phyloP scores from a whole-genome alignment of 2,888 invertebrate species.

The Dinocampus coccinellae region DNA sequence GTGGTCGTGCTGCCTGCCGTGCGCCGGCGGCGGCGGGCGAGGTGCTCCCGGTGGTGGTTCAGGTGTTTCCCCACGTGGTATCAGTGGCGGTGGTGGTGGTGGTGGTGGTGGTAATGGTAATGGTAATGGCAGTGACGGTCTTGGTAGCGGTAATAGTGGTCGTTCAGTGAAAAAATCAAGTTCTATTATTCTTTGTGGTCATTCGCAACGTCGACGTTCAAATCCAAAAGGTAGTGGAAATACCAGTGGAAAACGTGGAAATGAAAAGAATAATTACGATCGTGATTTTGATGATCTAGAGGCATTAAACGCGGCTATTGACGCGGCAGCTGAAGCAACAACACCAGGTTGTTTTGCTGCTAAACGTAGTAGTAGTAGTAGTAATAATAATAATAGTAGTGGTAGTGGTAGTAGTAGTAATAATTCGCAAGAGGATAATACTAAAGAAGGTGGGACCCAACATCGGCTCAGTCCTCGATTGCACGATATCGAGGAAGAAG shows the following conservation, averaged over 20 bases:
- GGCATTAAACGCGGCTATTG: conserved; percentile 59
- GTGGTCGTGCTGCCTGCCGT: conserved; percentile 70
- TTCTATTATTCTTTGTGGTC: conserved; percentile 60
- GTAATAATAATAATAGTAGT: too few species aligned
- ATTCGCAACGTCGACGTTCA: conserved; percentile 58
- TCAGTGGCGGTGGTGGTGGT: conserved; percentile 28
- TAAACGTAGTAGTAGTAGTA: conserved; percentile 29
- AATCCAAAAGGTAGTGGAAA: conserved; percentile 68
- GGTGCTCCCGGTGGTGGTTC: conserved; percentile 62
- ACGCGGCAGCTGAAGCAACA: conserved; percentile 28
- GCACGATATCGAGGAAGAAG: conserved; percentile 88
- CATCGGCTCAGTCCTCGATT: conserved; percentile 79
- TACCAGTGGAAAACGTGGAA: conserved; percentile 68
- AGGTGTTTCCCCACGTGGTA: conserved; percentile 48
- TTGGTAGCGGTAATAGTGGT: conserved; percentile 11
- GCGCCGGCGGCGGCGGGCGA: conserved; percentile 71
- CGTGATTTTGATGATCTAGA: conserved; percentile 53
- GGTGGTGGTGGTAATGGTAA: conserved; percentile 18
- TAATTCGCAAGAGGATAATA: conserved; percentile 42
- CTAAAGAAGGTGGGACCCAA: conserved; percentile 70
- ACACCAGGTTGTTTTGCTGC: conserved; percentile 27
- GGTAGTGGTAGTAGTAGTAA: too few species aligned
- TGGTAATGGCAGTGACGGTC: conserved; percentile 24
- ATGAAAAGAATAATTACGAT: conserved; percentile 53
- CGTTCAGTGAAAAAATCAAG: conserved; percentile 39